Percentiles rank a stretch among this genome's conserved stretches.
Conservation (phyloP, 2,113 vertebrate genomes). For the Microtus pennsylvanicus region DNA sequence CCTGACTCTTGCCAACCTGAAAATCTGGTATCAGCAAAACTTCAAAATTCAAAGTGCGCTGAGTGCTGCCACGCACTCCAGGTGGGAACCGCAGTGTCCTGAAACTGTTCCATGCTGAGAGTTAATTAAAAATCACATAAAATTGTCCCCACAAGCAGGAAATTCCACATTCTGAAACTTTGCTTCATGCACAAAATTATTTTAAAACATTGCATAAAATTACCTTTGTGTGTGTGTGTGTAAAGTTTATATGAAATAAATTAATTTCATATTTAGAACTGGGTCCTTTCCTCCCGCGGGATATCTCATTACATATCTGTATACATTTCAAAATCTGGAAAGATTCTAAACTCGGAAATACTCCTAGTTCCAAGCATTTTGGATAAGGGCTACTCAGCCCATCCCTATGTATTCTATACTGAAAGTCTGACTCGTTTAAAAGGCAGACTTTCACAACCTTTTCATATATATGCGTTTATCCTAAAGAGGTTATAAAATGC, state of each 20-base stretch:
- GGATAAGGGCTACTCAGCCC: neutral
- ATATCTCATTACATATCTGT: neutral
- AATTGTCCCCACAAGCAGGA: neutral
- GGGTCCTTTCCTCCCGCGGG: neutral
- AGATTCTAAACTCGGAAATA: neutral
- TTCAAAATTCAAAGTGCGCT: neutral
- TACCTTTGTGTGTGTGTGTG: neutral
- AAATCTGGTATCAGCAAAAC: neutral
- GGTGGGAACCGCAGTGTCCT: neutral
- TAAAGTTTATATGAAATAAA: neutral
- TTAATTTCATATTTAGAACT: neutral
- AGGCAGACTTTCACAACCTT: neutral
- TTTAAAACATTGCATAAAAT: neutral
- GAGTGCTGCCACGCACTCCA: neutral
- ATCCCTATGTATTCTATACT: neutral
- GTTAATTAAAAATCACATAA: neutral
- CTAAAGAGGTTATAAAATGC: neutral
- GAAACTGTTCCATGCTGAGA: neutral
- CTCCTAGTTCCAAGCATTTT: neutral
- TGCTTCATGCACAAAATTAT: neutral
- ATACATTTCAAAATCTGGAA: neutral
- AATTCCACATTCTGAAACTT: neutral
- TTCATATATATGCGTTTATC: neutral
- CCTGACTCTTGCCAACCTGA: neutral
- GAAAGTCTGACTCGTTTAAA: constrained; percentile 2